These are phyloP conservation scores for Eulemur rufifrons DNA, from an alignment of 2,113 vertebrate genomes.

Conservation along the genomic window DNA sequence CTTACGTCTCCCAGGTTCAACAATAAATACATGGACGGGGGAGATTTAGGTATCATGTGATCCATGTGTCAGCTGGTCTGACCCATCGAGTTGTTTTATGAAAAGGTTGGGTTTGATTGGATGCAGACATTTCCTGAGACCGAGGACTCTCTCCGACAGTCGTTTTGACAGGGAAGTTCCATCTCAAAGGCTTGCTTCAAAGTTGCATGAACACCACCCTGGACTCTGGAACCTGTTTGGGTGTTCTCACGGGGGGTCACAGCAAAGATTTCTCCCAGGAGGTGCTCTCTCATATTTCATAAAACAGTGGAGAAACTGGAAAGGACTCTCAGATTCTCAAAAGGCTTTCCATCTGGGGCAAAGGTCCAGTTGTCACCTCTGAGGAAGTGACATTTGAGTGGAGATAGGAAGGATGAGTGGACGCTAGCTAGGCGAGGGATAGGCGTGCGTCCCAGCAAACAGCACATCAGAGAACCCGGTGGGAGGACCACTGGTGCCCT, in stretches of 20 bases:
- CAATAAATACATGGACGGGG: rapidly evolving
- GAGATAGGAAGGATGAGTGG: background rate
- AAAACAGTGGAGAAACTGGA: background rate
- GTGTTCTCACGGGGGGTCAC: background rate
- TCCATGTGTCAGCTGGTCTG: no score
- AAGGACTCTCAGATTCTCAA: background rate
- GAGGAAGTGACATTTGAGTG: background rate
- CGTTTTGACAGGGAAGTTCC: background rate
- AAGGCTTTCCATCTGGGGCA: background rate
- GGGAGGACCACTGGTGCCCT: rapidly evolving
- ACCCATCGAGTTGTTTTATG: background rate
- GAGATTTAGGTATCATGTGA: background rate
- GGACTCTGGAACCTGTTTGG: background rate
- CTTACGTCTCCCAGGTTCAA: rapidly evolving
- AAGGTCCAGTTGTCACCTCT: background rate
- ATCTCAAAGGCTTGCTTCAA: background rate
- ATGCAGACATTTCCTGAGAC: background rate
- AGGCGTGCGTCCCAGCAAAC: background rate
- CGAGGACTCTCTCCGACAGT: background rate
- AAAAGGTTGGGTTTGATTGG: background rate
- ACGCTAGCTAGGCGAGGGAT: background rate
- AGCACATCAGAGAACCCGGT: background rate
- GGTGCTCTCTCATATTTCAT: background rate
- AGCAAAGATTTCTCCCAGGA: background rate
- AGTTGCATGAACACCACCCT: background rate